Conservation (phyloP, 2,888 invertebrate species). For the Panorpa germanica region DNA sequence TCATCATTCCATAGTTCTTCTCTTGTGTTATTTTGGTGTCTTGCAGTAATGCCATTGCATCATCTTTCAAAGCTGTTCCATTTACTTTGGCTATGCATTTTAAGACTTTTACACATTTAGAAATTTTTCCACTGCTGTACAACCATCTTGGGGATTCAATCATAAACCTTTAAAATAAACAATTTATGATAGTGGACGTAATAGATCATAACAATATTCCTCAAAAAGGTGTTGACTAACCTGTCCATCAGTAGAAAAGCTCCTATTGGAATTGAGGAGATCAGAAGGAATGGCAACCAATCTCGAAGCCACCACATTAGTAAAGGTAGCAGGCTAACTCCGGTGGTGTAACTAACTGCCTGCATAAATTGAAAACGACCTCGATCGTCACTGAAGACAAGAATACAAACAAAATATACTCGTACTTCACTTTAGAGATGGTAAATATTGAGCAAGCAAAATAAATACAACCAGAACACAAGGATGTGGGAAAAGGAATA, state of each 20-base stretch:
- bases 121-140: conserved; percentile 29
- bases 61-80: conserved; percentile 24
- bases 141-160: conserved; percentile 48
- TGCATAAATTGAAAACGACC: conserved; percentile 29
- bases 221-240: no score
- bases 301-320: conserved; percentile 28
- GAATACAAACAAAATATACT: no score
- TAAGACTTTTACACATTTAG: conserved; percentile 27
- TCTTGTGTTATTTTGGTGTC: no score
- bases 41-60: no score
- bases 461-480: conserved; percentile 7
- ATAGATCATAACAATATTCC: no score
- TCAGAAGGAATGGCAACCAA: conserved; percentile 28
- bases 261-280: conserved; percentile 26
- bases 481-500: no score
- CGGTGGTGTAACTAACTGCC: conserved; percentile 30
- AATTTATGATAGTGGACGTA: no score
- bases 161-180: conserved; percentile 25
- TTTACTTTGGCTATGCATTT: conserved; percentile 34
- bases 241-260: conserved; percentile 24
- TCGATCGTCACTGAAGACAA: conserved; percentile 23
- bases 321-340: conserved; percentile 28
- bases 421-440: no score
- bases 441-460: no score
- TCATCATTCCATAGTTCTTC: conserved; percentile 29